Evolutionary conservation across 2,797 vertebrate genomes (phyloP).

Genomic region (Gambusia yucatana): DNA sequence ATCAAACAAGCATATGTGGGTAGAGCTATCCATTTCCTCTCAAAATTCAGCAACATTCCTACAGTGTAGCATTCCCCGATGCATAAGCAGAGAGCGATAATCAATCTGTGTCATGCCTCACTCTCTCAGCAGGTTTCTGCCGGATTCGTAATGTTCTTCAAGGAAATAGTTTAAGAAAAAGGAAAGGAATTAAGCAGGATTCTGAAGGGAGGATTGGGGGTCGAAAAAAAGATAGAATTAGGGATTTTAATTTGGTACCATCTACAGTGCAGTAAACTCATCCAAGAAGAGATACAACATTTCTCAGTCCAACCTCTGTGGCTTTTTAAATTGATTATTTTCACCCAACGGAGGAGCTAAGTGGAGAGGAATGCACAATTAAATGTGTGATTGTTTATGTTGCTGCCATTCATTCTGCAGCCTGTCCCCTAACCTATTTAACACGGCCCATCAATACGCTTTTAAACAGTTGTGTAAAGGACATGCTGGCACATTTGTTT

Average conservation of each 20-base stretch:
- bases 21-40: constrained; percentile 57
- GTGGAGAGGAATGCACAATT: constrained; percentile 70
- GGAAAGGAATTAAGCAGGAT: constrained; percentile 22
- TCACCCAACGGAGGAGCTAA: constrained; percentile 55
- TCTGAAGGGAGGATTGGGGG: constrained; percentile 39
- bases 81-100: constrained; percentile 59
- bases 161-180: constrained; percentile 17
- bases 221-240: constrained; percentile 48
- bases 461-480: constrained; percentile 51
- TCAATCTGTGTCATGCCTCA: constrained; percentile 65
- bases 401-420: constrained; percentile 49
- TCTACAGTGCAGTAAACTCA: constrained; percentile 43
- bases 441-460: constrained; percentile 53
- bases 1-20: constrained; percentile 48
- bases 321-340: constrained; percentile 68
- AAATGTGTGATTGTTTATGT: constrained; percentile 69
- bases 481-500: constrained; percentile 53
- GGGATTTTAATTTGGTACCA: constrained; percentile 41
- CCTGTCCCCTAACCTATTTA: constrained; percentile 57
- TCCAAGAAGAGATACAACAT: constrained; percentile 43
- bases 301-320: constrained; percentile 37
- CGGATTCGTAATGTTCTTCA: constrained; percentile 41
- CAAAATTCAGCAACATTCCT: constrained; percentile 47
- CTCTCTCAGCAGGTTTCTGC: constrained; percentile 51
- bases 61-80: constrained; percentile 42